Base-by-base conservation (phyloP, 2,888 invertebrate species). In the Ischnus inquisitorius region DNA sequence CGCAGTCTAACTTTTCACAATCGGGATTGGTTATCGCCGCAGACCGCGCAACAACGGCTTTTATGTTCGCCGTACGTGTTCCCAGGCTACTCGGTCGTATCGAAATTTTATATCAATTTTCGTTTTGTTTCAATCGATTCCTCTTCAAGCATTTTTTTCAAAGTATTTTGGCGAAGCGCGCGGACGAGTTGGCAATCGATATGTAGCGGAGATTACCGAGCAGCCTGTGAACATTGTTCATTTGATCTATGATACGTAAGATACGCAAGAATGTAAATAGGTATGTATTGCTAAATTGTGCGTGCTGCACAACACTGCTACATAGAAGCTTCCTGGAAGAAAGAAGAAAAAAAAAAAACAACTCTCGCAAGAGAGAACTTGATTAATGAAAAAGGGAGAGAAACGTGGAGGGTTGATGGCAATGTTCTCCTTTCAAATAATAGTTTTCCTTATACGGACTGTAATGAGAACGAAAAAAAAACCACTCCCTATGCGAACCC, bases 241-340 rank as follows among this genome's bases (percentile, higher is more conserved):
- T 1, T 19, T 19, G 16, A 34, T 39, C 65, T 65, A 41, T 41
- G 19, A 41, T 65, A 39, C 41, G 41, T 65, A 41, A 64, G 46
- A 76, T 76, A 60, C 41, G 22, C 28, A 16, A 68, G 25, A 48
- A 57, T 72, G 41, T 43, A 39, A 80, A 71, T 57, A 41, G n/a
- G 41, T 43, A 48, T 34, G 51, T 69, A 75, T 79, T 62, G 78
- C 62, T 81, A 84, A 80, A 78, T 86, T 88, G 89, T 88, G 88
- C 88, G 82, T 86, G 88, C 71, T 83, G 88, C 88, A 86, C 86
- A 84, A 88, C 82, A 86, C 89, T 85, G 89, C 88, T 88, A 90
- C 85, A 89, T 78, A 88, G 88, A 90, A 90, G 90, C 90, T 90
- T 88, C 91, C 91, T 91, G 91, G 82, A 90, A 90, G 88, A 90